Evolutionary conservation across 2,113 vertebrate genomes (phyloP), one percentile per base, ranked within the genome.

Genomic region (Crypturellus undulatus): DNA sequence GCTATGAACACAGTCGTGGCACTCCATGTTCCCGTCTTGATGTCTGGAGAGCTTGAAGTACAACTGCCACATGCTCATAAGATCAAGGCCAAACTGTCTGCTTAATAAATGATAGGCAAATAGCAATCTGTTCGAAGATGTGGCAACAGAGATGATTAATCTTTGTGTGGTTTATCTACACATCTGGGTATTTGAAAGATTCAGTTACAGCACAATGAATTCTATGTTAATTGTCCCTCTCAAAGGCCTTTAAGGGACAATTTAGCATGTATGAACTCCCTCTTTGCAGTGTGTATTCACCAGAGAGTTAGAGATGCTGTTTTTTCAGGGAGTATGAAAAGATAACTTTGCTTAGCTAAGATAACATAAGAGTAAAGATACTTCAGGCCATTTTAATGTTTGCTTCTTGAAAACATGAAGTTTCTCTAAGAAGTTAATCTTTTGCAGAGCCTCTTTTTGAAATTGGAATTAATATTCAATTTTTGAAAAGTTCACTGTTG

Each of bases 1-100:
- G 76, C 92, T 96, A 52, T 87, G 94, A 79, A 76, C 95, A 64
- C 68, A 84, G 73, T 59, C 58, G 82, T 52, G 78, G 95, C 90
- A 93, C 84, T 78, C 40, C 3, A 3, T 89, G 68, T 97, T 96
- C 76, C 58, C 42, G 26, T 62, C 69, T 78, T 96, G 89, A 69
- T 68, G 42, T 91, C 92, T 96, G 81, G 84, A 90, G 51, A 51
- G n/a, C 78, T 70, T 67, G 84, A 87, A 58, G 79, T 49, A 69
- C 26, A 26, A 22, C 76, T 86, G 93, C 40, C 86, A 90, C 92
- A 85, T 90, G 22, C 43, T 84, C 40, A 69, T 77, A 84, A 95
- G 89, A 91, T 87, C 96, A 97, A 97, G 95, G 96, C 78, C 91
- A 91, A 83, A 45, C 64, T 85, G 75, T 72, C 92, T 72, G 82